Evolutionary conservation across 2,888 invertebrate genomes (phyloP).

Genomic region (Proisotoma minuta): DNA sequence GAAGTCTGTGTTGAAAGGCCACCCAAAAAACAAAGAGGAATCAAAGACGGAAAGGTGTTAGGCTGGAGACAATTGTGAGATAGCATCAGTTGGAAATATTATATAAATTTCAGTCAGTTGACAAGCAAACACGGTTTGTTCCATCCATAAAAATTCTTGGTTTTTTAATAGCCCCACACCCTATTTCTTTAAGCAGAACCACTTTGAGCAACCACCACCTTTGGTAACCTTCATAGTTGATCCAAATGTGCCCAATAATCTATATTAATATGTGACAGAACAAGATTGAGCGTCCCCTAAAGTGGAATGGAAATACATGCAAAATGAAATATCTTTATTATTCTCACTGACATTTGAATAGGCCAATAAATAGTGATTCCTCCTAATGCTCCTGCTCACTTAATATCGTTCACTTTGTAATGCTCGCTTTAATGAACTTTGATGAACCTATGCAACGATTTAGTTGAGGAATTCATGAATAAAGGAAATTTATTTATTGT

Average conservation of each 20-base stretch:
- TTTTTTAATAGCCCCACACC: slow-evolving; percentile 1
- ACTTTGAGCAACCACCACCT: background rate
- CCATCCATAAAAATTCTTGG: slow-evolving; percentile 6
- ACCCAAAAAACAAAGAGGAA: slow-evolving; percentile 6
- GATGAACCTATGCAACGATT: background rate
- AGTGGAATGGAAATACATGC: background rate
- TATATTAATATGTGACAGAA: slow-evolving; percentile 4
- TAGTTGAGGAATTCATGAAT: slow-evolving; percentile 5
- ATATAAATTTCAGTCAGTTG: slow-evolving; percentile 3
- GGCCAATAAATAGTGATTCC: background rate
- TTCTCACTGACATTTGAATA: slow-evolving; percentile 1
- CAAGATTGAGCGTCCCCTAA: background rate
- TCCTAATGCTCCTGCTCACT: background rate
- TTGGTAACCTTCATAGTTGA: slow-evolving; percentile 4
- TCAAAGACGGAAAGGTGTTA: background rate
- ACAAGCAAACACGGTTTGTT: slow-evolving; percentile 2
- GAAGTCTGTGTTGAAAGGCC: background rate
- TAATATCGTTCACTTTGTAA: slow-evolving; percentile 1
- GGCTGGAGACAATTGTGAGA: background rate
- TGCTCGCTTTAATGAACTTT: slow-evolving; percentile 5
- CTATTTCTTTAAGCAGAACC: background rate
- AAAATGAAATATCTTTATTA: slow-evolving; percentile 6
- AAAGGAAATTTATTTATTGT: background rate
- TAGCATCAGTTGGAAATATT: background rate
- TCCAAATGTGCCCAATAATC: background rate